Evolutionary conservation across 2,797 vertebrate genomes (phyloP).

Genomic region (Acipenser transmontanus): DNA sequence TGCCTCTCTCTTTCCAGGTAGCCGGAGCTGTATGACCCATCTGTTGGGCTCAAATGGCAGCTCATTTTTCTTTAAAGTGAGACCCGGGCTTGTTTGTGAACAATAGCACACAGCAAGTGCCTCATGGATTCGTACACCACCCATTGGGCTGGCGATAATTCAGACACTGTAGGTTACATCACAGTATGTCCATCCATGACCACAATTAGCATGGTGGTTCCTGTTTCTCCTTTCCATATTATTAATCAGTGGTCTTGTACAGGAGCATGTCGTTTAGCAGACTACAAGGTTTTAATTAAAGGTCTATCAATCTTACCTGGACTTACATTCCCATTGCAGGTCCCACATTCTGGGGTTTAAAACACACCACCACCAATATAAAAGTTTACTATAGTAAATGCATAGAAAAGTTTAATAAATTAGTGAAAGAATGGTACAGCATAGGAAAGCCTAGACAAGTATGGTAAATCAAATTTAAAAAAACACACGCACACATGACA

Average conservation of each 20-base stretch:
- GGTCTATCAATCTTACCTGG: too few relatives aligned
- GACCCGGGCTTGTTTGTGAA: conserved; percentile 20
- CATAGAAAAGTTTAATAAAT: too few relatives aligned
- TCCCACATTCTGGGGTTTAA: too few relatives aligned
- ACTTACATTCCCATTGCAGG: too few relatives aligned
- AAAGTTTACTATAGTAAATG: too few relatives aligned
- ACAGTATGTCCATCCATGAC: conserved; percentile 1
- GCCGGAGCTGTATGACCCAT: conserved; percentile 19
- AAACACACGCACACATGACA: too few relatives aligned
- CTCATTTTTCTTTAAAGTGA: conserved; percentile 28
- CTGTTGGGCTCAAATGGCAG: conserved; percentile 16
- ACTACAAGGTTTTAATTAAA: conserved; percentile 2
- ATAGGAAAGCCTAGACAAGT: too few relatives aligned
- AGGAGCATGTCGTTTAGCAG: neutral
- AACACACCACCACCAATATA: too few relatives aligned
- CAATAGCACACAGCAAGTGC: conserved; percentile 26
- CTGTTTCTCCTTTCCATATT: neutral
- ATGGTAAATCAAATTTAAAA: too few relatives aligned
- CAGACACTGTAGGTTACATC: conserved; percentile 8
- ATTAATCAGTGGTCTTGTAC: neutral
- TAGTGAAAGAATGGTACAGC: too few relatives aligned
- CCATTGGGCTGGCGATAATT: conserved; percentile 34
- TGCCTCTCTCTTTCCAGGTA: conserved; percentile 18
- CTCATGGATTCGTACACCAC: conserved; percentile 29
- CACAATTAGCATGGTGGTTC: conserved; percentile 1